Conservation (phyloP, 2,113 vertebrate species). For the Tragelaphus buxtoni region DNA sequence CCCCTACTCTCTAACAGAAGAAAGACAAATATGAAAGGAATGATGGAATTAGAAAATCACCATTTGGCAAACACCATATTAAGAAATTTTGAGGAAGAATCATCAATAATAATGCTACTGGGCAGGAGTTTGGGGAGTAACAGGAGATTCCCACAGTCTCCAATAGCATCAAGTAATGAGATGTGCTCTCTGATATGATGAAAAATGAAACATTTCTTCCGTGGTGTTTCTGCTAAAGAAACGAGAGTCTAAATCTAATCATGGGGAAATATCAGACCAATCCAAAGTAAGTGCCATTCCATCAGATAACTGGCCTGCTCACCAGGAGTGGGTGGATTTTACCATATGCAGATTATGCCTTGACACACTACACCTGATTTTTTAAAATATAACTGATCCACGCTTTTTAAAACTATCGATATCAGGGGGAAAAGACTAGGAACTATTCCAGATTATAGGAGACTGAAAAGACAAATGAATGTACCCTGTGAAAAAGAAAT, state of each 20-base stretch:
- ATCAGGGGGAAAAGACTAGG: background rate
- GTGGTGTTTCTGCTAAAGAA: background rate
- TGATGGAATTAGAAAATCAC: background rate
- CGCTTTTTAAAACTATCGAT: background rate
- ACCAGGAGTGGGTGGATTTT: background rate
- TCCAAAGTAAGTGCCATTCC: background rate
- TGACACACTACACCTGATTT: background rate
- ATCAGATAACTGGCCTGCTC: background rate
- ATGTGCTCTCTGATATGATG: background rate
- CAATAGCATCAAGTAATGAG: background rate
- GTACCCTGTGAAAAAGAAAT: background rate
- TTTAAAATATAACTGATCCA: background rate
- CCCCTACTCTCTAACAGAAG: background rate
- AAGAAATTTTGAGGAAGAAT: background rate
- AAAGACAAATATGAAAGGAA: background rate
- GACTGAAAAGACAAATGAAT: background rate
- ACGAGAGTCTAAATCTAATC: background rate
- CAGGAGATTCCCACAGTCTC: background rate
- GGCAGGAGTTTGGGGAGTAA: background rate
- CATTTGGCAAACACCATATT: background rate
- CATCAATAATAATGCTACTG: background rate
- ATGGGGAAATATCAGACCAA: background rate
- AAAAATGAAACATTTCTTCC: background rate
- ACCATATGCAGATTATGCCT: background rate
- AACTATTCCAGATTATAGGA: background rate